Base-by-base conservation (phyloP, 2,797 vertebrate genomes). In the Hipposideros larvatus region DNA sequence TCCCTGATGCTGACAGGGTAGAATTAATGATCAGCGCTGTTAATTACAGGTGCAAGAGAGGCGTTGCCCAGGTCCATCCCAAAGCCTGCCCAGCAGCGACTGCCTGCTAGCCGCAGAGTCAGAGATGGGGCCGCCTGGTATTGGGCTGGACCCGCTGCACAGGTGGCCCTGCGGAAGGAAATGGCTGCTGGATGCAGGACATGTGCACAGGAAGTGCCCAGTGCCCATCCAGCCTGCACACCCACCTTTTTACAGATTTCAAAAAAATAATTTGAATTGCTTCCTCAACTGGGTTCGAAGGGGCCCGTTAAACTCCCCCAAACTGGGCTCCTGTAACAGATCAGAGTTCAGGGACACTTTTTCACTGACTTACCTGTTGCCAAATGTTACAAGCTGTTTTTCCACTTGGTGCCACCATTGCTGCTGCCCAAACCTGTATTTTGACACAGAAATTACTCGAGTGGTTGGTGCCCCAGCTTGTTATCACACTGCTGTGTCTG, bases 371-470 rank as follows among this genome's bases (percentile, higher is more conserved):
- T 51, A 28, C 18, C 78, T 37, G 4, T 26, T 6, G 55, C 55
- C 48, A 8, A 8, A 7, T 9, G 22, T n/a, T 2, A n/a, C 3
- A 18, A 16, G 16, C 19, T 5, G 4, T 26, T n/a, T 18, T 57
- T 10, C 37, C 31, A 19, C 57, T 9, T 26, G n/a, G 7, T 31
- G 26, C n/a, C 55, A 0, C 46, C 1, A 21, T 5, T 5, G 48
- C 71, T 66, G 48, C 28, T 7, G 4, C 11, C 18, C 24, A 13
- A 9, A 6, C 24, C 66, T 55, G 61, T 11, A 4, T 41, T 83
- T 43, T 28, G 31, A 28, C 37, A 22, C 0, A 18, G 41, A 59
- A 31, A 19, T 9, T 48, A 34, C 48, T 37, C 0, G 0, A 22
- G n/a, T 4, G 71, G 51, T 11, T 0, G 53, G 34, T 19, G 68